phyloP scores from a whole-genome alignment of 2,888 invertebrate species.

The Amphiduros pacificus region DNA sequence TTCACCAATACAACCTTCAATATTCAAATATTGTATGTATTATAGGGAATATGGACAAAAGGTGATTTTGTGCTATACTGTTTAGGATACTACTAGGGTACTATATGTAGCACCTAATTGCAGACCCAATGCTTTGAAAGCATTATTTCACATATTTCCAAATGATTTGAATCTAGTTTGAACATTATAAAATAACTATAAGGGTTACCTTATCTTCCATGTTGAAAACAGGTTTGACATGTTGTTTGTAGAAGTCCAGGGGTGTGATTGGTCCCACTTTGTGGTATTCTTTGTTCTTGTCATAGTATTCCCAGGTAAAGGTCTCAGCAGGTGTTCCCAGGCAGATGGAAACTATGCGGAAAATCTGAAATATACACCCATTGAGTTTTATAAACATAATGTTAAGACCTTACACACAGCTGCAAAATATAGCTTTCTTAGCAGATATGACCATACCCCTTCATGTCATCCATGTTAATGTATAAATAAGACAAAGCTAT shows the following conservation, averaged over 20 bases:
- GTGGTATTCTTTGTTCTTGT: conserved; percentile 69
- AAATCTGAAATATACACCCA: conserved; percentile 64
- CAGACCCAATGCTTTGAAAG: no score
- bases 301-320: conserved; percentile 84
- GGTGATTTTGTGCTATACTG: not conserved
- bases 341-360: conserved; percentile 81
- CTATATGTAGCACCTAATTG: no score
- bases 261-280: conserved; percentile 77
- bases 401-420: no score
- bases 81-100: no score
- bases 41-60: not conserved
- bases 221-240: conserved; percentile 77
- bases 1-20: conserved; percentile 80
- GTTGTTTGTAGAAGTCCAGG: conserved; percentile 76
- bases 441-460: no score
- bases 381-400: no score
- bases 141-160: no score
- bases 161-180: no score
- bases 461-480: not conserved
- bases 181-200: not conserved
- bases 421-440: no score
- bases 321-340: conserved; percentile 79
- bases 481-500: not conserved
- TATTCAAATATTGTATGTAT: not conserved
- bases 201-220: conserved; percentile 75